These are phyloP conservation scores for Falco peregrinus DNA, from an alignment of 2,797 vertebrate species.

Conservation along the genomic window DNA sequence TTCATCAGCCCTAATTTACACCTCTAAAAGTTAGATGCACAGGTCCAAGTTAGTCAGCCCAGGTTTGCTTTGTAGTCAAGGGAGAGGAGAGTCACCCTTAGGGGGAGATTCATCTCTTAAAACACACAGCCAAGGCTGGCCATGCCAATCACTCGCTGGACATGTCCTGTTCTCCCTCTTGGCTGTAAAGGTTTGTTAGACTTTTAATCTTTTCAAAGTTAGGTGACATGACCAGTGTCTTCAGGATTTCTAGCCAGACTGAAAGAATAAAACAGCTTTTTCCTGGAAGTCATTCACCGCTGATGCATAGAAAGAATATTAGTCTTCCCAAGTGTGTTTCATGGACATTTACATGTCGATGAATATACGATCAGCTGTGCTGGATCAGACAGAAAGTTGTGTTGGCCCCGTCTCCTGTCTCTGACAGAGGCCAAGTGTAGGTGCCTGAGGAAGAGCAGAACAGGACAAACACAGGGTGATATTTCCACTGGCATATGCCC, in stretches of 20 bases:
- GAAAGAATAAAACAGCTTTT: not conserved
- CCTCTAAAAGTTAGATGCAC: slow-evolving; percentile 7
- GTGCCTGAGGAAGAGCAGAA: not conserved
- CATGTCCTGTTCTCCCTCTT: not conserved
- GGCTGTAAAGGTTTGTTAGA: not conserved
- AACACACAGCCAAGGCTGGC: not conserved
- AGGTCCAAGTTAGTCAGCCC: slow-evolving; percentile 12
- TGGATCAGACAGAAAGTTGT: not conserved
- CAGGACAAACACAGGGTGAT: not conserved
- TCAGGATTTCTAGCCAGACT: not conserved
- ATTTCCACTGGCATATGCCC: not conserved
- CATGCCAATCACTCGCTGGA: slow-evolving; percentile 19
- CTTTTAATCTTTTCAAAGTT: not conserved
- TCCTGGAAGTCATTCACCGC: not conserved
- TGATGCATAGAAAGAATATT: not conserved
- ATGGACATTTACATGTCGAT: not conserved
- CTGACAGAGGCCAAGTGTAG: not conserved
- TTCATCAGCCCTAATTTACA: slow-evolving; percentile 36
- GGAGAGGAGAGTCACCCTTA: slow-evolving; percentile 12
- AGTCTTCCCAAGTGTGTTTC: not conserved
- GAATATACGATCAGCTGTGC: not conserved
- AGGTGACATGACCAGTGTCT: not conserved
- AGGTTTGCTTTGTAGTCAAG: slow-evolving; percentile 31
- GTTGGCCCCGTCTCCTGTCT: not conserved
- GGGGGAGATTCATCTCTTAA: not conserved